phyloP scores from a whole-genome alignment of 2,113 vertebrate species.

The Tinamus guttatus region DNA sequence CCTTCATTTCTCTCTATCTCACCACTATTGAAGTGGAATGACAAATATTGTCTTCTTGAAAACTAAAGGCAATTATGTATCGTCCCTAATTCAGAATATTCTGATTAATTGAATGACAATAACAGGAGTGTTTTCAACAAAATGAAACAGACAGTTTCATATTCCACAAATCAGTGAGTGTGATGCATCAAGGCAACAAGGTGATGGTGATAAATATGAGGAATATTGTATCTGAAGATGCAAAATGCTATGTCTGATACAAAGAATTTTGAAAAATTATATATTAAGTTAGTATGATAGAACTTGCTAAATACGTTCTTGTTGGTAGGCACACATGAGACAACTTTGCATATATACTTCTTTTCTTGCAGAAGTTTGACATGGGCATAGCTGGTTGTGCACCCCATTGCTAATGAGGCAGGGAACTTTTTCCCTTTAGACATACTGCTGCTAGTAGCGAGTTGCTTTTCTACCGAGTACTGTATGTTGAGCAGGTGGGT shows the following conservation, averaged over 20 bases:
- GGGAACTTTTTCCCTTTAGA: neutral
- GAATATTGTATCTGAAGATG: neutral
- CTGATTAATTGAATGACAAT: neutral
- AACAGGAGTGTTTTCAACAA: neutral
- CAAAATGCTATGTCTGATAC: neutral
- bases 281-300: neutral
- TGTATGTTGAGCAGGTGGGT: neutral
- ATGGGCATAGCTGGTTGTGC: neutral
- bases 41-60: neutral
- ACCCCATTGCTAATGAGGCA: accelerated
- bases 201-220: neutral
- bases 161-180: neutral
- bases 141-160: neutral
- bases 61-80: neutral
- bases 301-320: neutral
- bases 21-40: neutral
- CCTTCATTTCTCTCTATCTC: neutral
- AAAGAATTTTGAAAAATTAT: neutral
- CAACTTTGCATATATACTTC: neutral
- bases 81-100: neutral
- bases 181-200: neutral
- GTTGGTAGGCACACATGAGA: neutral
- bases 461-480: neutral
- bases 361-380: neutral
- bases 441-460: neutral